A percentile compares a stretch with the other conserved stretches of the same genome.
phyloP scores from a whole-genome alignment of 1,140 invertebrate species.

The Rhagoletis pomonella region DNA sequence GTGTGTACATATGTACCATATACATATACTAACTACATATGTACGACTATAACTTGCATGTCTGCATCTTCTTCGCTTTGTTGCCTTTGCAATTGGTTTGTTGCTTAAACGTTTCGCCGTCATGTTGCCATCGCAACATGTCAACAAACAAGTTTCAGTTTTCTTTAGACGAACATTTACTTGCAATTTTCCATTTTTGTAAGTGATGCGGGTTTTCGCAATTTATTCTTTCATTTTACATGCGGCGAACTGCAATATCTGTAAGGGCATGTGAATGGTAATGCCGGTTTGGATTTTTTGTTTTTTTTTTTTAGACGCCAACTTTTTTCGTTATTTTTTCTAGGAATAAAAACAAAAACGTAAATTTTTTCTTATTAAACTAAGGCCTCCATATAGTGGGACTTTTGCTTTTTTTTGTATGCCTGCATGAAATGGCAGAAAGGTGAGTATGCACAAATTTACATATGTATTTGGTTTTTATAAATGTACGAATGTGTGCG shows the following conservation, averaged over 20 bases:
- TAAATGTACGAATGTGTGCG: background rate
- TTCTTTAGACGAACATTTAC: constrained; percentile 26
- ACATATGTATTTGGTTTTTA: background rate
- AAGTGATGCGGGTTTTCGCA: background rate
- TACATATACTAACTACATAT: background rate
- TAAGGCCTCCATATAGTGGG: background rate
- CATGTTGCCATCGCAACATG: constrained; percentile 48
- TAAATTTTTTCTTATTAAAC: background rate
- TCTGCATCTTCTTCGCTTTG: constrained; percentile 15
- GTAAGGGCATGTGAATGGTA: background rate
- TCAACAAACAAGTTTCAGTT: constrained; percentile 52
- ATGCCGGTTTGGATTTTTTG: background rate
- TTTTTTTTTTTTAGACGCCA: background rate
- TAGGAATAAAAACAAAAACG: background rate
- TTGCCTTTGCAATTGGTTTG: constrained; percentile 32
- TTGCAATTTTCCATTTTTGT: background rate
- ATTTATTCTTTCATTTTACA: background rate
- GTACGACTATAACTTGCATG: background rate
- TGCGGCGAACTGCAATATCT: background rate
- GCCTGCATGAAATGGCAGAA: background rate
- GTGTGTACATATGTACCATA: too few species aligned
- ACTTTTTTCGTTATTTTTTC: background rate
- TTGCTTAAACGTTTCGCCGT: constrained; percentile 42
- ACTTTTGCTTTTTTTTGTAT: background rate
- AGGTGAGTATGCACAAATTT: background rate